These are phyloP conservation scores for Lepilemur ruficaudatus DNA, from an alignment of 2,797 vertebrate species.

Conservation along the genomic window DNA sequence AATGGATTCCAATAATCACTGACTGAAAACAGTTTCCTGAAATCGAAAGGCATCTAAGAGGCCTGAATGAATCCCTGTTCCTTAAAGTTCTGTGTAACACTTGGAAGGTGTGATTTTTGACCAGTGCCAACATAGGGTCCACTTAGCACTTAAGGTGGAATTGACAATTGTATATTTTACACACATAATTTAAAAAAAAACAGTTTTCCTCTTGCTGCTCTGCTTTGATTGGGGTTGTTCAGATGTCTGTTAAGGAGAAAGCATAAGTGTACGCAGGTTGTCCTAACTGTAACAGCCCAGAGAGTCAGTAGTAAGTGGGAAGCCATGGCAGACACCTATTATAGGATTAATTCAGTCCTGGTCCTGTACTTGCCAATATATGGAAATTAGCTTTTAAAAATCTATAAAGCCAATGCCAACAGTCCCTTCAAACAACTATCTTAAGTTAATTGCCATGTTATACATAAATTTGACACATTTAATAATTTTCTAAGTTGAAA, in stretches of 20 bases:
- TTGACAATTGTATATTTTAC: not conserved
- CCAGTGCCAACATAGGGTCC: not conserved
- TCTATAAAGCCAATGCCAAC: not conserved
- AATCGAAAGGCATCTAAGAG: not conserved
- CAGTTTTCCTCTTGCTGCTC: not conserved
- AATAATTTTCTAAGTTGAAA: not conserved
- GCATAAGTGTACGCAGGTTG: fast-evolving
- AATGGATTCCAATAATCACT: not conserved
- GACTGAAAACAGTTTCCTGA: not conserved
- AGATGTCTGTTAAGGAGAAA: not conserved
- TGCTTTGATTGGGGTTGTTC: not conserved
- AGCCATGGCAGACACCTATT: not conserved
- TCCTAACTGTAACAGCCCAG: not conserved
- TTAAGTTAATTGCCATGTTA: not conserved
- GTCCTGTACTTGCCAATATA: not conserved
- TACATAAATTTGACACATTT: not conserved
- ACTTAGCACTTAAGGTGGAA: not conserved
- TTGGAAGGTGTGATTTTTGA: not conserved
- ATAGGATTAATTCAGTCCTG: not conserved
- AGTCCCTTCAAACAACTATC: not conserved
- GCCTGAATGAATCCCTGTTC: not conserved
- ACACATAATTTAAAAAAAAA: not conserved
- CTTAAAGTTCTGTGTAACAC: not conserved
- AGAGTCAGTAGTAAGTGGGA: not conserved
- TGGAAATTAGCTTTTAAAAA: not conserved